Evolutionary conservation across 2,888 invertebrate genomes (phyloP), one percentile per base, ranked within the genome.

Genomic region (Callyntrura guangdongensis): DNA sequence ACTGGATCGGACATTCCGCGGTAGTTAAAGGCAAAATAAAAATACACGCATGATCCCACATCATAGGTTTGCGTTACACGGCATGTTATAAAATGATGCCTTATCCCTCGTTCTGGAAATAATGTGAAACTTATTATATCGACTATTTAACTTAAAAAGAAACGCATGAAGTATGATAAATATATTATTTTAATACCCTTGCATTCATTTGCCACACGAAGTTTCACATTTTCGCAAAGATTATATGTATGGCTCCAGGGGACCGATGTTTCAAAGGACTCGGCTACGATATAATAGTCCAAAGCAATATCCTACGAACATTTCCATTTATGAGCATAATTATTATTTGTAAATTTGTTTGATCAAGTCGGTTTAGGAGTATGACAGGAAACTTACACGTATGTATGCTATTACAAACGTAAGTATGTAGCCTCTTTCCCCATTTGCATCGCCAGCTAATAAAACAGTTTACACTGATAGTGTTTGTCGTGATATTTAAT

Each of bases 321-420:
- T 36, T 47, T 20, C 27, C 45, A 59, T 12, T 67, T 64, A 89
- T 45, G 8, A 49, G 49, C 36, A 81, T 79, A 36, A 36, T 36
- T n/a, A n/a, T n/a, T n/a, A n/a, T n/a, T n/a, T n/a, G n/a, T n/a
- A n/a, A n/a, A n/a, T n/a, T n/a, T n/a, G n/a, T n/a, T n/a, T n/a
- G n/a, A n/a, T n/a, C n/a, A 36, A 36, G 6, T 36, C 36, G 36
- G 3, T 36, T 36, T 36, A 4, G 36, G n/a, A n/a, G 36, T 36
- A 36, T 36, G 36, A 36, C 2, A 36, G 6, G 36, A 36, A 36
- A 95, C 96, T 96, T 95, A 98, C 98, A 95, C 99, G 96, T 64
- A 99, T 97, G 95, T 99, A 99, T 11, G 99, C 99, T 93, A 99
- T 99, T 89, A 99, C 98, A 95, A 99, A 99, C 0, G 99, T 99